Conservation (phyloP, 2,113 vertebrate species). For the Strix aluco region DNA sequence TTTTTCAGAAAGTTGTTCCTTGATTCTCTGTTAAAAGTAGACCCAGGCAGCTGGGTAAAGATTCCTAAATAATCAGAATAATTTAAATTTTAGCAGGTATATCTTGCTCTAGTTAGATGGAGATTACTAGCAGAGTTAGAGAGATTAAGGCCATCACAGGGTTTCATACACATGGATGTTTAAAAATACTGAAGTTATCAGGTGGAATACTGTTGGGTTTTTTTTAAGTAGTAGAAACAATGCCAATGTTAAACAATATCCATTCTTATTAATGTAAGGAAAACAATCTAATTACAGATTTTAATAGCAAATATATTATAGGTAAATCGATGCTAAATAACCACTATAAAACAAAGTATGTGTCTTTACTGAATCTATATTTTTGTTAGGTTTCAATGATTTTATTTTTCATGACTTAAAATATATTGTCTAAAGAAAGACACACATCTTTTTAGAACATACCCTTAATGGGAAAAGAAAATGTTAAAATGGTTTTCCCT, state of each 20-base stretch:
- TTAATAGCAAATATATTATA: not conserved
- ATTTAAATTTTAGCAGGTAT: not conserved
- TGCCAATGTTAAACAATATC: not conserved
- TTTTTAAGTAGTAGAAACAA: not conserved
- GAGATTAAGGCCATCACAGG: not conserved
- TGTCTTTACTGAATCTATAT: not conserved
- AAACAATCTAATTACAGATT: not conserved
- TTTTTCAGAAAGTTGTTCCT: not conserved
- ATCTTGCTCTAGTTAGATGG: not conserved
- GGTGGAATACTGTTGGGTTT: fast-evolving
- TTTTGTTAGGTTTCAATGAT: not conserved
- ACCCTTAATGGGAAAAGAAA: not conserved
- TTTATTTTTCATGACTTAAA: not conserved
- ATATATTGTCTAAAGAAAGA: not conserved
- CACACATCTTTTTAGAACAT: not conserved
- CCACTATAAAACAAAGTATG: not conserved
- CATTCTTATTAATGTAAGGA: not conserved
- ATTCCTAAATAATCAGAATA: not conserved
- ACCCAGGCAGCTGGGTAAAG: not conserved
- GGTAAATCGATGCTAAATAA: not conserved
- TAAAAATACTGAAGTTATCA: not conserved
- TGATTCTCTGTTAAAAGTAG: not conserved
- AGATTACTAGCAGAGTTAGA: not conserved
- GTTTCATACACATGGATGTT: not conserved
- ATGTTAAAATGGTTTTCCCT: not conserved